Conservation (phyloP, 2,888 invertebrate genomes). For the Eugnorisma glareosa region DNA sequence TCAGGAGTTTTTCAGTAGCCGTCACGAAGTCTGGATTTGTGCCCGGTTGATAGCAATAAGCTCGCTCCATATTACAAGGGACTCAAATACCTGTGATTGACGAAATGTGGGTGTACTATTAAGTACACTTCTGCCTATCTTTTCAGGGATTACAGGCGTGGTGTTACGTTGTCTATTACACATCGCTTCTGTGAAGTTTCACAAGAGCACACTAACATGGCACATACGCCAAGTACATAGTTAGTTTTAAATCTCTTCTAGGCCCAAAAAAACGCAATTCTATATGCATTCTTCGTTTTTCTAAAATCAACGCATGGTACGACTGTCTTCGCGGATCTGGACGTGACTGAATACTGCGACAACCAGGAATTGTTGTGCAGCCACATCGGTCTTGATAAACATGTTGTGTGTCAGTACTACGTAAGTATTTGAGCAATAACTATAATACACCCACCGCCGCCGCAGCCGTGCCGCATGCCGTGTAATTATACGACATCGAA, state of each 20-base stretch:
- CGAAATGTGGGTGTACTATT: too few relatives aligned
- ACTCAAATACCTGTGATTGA: too few relatives aligned
- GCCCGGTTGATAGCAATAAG: too few relatives aligned
- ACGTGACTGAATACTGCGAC: conserved; percentile 4
- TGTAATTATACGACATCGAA: too few relatives aligned
- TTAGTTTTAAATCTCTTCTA: neutral
- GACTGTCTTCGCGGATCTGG: neutral
- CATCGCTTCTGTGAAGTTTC: neutral
- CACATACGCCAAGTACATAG: neutral
- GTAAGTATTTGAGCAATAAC: conserved; percentile 13
- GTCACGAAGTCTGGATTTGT: too few relatives aligned
- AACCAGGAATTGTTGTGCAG: conserved; percentile 9
- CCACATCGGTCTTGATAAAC: neutral
- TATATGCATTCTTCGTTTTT: conserved; percentile 14
- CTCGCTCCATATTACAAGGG: too few relatives aligned
- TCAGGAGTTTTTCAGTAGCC: too few relatives aligned
- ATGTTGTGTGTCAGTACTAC: conserved; percentile 25
- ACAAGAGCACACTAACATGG: neutral
- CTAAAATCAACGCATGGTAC: neutral
- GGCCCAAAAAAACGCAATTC: neutral
- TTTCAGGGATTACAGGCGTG: too few relatives aligned
- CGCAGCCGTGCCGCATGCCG: too few relatives aligned
- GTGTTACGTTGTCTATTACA: too few relatives aligned
- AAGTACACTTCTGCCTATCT: too few relatives aligned
- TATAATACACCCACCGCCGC: neutral